Conservation (phyloP, 2,888 invertebrate species). For the Coremacera marginata region DNA sequence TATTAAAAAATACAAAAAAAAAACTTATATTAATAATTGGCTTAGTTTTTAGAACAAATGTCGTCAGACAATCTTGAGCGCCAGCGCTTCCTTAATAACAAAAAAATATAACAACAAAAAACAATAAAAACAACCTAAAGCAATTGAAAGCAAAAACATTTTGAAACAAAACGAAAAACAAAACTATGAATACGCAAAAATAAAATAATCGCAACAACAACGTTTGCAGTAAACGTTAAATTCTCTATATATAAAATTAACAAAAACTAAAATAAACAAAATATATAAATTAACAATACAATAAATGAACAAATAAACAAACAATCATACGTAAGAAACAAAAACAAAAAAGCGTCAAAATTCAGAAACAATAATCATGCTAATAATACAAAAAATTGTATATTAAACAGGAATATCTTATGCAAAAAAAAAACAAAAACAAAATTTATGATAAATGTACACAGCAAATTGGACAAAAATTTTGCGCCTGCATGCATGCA, state of each 20-base stretch:
- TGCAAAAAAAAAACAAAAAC: not conserved
- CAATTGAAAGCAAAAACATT: not conserved
- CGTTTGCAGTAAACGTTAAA: too few species aligned
- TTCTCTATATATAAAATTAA: not conserved
- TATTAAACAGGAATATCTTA: not conserved
- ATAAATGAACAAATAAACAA: not conserved
- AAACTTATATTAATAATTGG: not conserved
- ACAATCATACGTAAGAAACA: constrained; percentile 4
- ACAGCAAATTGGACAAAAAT: too few species aligned
- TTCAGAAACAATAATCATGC: not conserved
- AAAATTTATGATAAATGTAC: too few species aligned
- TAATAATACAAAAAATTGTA: too few species aligned
- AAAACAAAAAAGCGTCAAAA: constrained; percentile 6
- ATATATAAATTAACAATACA: not conserved
- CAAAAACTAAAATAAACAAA: constrained; percentile 14
- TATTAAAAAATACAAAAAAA: not conserved
- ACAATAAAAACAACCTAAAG: constrained; percentile 17
- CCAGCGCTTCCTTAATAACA: constrained; percentile 14
- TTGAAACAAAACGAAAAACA: constrained; percentile 8
- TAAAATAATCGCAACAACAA: not conserved
- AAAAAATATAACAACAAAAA: constrained; percentile 23
- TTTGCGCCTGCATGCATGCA: too few species aligned
- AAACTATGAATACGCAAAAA: not conserved
- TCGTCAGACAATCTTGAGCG: constrained; percentile 21
- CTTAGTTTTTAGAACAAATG: not conserved